Evolutionary conservation across 1,140 invertebrate genomes (phyloP).

Genomic region (Lordiphosa collinella): DNA sequence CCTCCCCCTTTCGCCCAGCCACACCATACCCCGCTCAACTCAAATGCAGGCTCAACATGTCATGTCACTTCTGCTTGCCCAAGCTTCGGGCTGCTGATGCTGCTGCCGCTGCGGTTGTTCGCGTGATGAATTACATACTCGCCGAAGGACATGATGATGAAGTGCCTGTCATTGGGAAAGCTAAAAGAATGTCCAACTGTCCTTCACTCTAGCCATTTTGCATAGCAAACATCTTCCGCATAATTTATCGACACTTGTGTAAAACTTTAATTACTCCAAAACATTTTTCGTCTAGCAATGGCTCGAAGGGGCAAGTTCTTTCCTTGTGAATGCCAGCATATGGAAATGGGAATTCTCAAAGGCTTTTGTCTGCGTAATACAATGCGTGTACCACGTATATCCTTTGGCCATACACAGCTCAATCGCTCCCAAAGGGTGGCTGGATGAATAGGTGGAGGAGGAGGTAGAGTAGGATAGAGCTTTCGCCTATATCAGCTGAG

Average conservation of each 20-base stretch:
- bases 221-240: constrained; percentile 62
- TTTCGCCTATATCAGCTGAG: constrained; percentile 22
- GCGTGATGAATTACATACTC: constrained; percentile 77
- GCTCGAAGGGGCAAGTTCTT: constrained; percentile 12
- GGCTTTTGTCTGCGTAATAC: constrained; percentile 64
- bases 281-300: constrained; percentile 36
- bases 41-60: constrained; percentile 72
- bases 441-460: not conserved
- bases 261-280: constrained; percentile 75
- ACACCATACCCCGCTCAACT: constrained; percentile 15
- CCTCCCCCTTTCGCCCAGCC: not conserved
- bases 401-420: constrained; percentile 62
- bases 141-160: constrained; percentile 77
- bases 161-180: constrained; percentile 73
- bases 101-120: constrained; percentile 62
- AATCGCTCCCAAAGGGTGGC: constrained; percentile 10
- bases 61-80: constrained; percentile 42
- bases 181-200: constrained; percentile 72
- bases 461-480: not conserved
- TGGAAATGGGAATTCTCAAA: constrained; percentile 54
- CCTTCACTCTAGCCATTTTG: constrained; percentile 48
- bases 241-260: constrained; percentile 76
- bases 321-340: constrained; percentile 59
- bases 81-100: not conserved
- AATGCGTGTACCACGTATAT: constrained; percentile 69